phyloP scores from a whole-genome alignment of 1,140 invertebrate species.

The Drosophila nikananu region DNA sequence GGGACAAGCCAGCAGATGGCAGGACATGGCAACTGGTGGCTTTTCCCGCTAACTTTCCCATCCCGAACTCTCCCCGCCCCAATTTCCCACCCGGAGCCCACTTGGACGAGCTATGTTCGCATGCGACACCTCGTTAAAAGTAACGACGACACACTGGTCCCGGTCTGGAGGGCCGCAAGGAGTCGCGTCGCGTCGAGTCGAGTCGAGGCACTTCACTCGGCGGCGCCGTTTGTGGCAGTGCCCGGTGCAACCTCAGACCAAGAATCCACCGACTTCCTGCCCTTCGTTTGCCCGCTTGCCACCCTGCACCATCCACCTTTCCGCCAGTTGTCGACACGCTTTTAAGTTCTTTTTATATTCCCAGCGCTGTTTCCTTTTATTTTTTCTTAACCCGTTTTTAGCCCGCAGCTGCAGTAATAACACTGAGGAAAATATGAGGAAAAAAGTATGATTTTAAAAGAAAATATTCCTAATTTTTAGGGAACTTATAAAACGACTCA shows the following conservation, averaged over 20 bases:
- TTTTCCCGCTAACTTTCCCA: slow-evolving; percentile 15
- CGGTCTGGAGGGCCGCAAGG: slow-evolving; percentile 44
- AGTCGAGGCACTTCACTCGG: slow-evolving; percentile 48
- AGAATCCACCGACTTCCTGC: slow-evolving; percentile 36
- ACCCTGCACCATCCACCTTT: neutral
- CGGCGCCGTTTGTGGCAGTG: slow-evolving; percentile 44
- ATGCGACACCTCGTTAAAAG: slow-evolving; percentile 83
- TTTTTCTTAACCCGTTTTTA: slow-evolving; percentile 32
- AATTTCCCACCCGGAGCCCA: slow-evolving; percentile 25
- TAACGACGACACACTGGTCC: slow-evolving; percentile 76
- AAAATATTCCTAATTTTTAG: neutral
- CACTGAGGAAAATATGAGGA: neutral
- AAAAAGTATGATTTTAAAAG: fast-evolving
- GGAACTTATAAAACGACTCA: neutral
- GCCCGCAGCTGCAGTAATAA: slow-evolving; percentile 33
- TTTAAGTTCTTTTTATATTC: slow-evolving; percentile 73
- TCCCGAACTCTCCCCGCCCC: neutral
- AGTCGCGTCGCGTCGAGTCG: slow-evolving; percentile 25
- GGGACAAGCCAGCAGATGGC: slow-evolving; percentile 6
- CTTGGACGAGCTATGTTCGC: slow-evolving; percentile 63
- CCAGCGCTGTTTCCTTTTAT: slow-evolving; percentile 13
- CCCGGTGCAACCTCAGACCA: slow-evolving; percentile 38
- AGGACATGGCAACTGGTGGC: slow-evolving; percentile 67
- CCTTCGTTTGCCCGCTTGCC: slow-evolving; percentile 1
- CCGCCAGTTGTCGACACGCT: slow-evolving; percentile 57